Conservation (phyloP, 2,888 invertebrate species). For the Lumbricus terrestris region DNA sequence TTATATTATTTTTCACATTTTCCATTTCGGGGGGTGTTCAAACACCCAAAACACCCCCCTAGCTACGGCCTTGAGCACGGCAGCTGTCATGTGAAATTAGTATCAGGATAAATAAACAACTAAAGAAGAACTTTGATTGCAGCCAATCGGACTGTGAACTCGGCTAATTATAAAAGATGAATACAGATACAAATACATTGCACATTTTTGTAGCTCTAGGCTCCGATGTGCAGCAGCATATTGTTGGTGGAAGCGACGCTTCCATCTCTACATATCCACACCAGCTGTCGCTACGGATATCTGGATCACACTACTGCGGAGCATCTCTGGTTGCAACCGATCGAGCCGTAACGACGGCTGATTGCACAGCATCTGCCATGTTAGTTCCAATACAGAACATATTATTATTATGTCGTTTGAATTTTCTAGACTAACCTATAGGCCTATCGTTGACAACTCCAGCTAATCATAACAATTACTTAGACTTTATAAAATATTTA, state of each 20-base stretch:
- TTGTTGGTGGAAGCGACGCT: constrained; percentile 17
- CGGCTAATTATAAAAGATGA: constrained; percentile 29
- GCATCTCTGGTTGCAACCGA: constrained; percentile 24
- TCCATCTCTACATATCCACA: not conserved
- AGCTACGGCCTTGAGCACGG: no score
- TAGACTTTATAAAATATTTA: no score
- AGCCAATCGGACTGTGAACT: constrained; percentile 24
- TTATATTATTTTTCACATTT: no score
- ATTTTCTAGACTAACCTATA: no score
- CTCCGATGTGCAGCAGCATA: not conserved
- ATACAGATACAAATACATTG: not conserved
- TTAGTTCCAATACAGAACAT: not conserved
- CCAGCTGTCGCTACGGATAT: not conserved
- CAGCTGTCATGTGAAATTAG: not conserved
- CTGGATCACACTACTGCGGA: constrained; percentile 23
- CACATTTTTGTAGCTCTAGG: constrained; percentile 12
- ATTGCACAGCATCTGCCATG: constrained; percentile 26
- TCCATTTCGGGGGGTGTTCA: no score
- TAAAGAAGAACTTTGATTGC: constrained; percentile 22
- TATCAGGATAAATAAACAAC: no score
- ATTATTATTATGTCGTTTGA: no score
- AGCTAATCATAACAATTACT: no score
- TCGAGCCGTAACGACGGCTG: constrained; percentile 32
- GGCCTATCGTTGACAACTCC: no score
- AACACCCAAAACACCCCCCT: no score